These are phyloP conservation scores for Aphelenchoides besseyi DNA, from an alignment of 1,140 invertebrate species.

Conservation along the genomic window DNA sequence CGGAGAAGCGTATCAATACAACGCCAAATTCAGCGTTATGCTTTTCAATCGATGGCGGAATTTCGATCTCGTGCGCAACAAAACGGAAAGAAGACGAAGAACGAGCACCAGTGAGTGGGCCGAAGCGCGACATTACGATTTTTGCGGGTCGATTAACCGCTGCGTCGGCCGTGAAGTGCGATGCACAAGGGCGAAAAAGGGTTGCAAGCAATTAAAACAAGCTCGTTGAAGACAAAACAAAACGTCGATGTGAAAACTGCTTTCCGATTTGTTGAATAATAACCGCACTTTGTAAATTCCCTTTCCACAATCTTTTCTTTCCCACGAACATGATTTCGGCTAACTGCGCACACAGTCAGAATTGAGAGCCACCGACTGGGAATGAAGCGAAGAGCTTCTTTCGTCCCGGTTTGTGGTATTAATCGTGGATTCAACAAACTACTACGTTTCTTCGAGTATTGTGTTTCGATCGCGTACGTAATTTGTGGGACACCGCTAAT, in stretches of 20 bases:
- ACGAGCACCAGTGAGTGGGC: too few relatives aligned
- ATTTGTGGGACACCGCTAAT: too few relatives aligned
- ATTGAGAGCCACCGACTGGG: too few relatives aligned
- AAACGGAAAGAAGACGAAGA: neutral
- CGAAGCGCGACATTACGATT: neutral
- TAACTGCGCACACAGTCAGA: too few relatives aligned
- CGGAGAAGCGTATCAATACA: neutral
- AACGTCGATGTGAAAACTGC: too few relatives aligned
- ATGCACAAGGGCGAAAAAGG: neutral
- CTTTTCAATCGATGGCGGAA: neutral
- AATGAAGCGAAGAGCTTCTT: neutral
- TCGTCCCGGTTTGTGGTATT: conserved; percentile 5
- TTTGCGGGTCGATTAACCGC: neutral
- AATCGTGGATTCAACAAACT: neutral
- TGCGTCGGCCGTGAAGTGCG: neutral
- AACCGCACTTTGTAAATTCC: neutral
- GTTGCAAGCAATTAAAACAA: neutral
- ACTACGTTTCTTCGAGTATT: neutral
- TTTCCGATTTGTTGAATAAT: too few relatives aligned
- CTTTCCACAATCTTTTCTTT: neutral
- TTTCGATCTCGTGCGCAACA: neutral
- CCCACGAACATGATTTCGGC: too few relatives aligned
- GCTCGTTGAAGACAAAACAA: neutral
- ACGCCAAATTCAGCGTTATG: neutral
- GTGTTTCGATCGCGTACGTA: conserved; percentile 1